A percentile compares a stretch with the other conserved stretches of the same genome.
phyloP scores from a whole-genome alignment of 1,140 invertebrate species.

The Sitophilus oryzae region DNA sequence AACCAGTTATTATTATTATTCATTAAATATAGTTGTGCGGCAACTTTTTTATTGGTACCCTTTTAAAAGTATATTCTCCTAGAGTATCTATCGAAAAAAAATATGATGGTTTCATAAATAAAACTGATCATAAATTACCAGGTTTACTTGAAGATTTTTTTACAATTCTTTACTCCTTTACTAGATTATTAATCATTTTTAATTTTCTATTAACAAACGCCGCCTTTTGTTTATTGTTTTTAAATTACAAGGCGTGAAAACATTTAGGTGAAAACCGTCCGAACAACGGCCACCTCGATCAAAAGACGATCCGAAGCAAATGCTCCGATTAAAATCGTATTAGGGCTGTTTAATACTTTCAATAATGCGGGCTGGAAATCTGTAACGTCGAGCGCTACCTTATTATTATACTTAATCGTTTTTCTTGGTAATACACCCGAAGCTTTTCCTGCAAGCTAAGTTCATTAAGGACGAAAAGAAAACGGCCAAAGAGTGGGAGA shows the following conservation, averaged over 20 bases:
- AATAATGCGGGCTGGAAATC: conserved; percentile 1
- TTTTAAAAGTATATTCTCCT: too few species aligned
- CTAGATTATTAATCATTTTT: background rate
- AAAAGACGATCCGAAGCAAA: background rate
- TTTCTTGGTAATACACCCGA: background rate
- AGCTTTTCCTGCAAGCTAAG: background rate
- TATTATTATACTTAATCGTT: conserved; percentile 6
- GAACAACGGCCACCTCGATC: background rate
- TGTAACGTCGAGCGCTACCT: background rate
- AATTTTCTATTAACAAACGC: background rate
- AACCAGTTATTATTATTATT: too few species aligned
- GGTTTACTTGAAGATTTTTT: too few species aligned
- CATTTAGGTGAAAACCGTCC: background rate
- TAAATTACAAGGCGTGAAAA: background rate
- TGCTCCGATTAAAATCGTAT: background rate
- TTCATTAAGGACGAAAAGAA: too few species aligned
- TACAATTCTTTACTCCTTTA: too few species aligned
- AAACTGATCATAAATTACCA: too few species aligned
- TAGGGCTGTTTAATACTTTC: background rate
- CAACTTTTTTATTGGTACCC: too few species aligned
- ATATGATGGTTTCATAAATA: too few species aligned
- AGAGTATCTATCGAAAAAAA: too few species aligned
- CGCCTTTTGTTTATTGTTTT: background rate
- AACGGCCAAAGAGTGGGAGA: background rate
- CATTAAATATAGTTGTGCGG: too few species aligned